phyloP scores from a whole-genome alignment of 2,797 vertebrate genomes.

The Centroberyx gerrardi region DNA sequence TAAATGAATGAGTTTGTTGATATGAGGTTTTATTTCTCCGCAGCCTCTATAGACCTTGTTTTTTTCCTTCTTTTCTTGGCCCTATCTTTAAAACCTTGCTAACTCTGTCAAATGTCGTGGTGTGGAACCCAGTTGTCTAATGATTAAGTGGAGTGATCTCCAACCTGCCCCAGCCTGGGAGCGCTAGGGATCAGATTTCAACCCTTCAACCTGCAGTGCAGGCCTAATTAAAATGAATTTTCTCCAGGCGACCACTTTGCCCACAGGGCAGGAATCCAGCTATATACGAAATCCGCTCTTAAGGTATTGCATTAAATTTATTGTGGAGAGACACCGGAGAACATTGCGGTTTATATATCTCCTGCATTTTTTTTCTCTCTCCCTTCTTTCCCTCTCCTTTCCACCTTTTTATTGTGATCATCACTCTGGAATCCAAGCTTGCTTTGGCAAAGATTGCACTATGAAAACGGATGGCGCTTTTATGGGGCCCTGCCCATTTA shows the following conservation, averaged over 20 bases:
- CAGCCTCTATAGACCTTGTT: conserved; percentile 52
- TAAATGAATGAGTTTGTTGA: conserved; percentile 80
- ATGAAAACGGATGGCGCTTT: conserved; percentile 82
- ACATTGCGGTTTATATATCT: conserved; percentile 84
- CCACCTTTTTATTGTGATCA: conserved; percentile 85
- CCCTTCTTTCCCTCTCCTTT: conserved; percentile 68
- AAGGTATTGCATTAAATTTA: conserved; percentile 86
- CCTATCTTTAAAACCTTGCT: conserved; percentile 71
- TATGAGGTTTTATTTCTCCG: conserved; percentile 74
- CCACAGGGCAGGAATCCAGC: conserved; percentile 82
- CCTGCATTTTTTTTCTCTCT: conserved; percentile 54
- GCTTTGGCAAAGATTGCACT: conserved; percentile 83
- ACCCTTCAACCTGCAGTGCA: conserved; percentile 84
- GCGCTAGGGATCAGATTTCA: conserved; percentile 83
- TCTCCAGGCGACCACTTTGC: conserved; percentile 85
- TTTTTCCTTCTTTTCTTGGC: conserved; percentile 43
- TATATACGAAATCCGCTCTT: conserved; percentile 80
- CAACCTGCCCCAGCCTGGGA: conserved; percentile 84
- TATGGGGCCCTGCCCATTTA: conserved; percentile 80
- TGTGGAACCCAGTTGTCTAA: conserved; percentile 85
- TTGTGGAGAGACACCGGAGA: conserved; percentile 81
- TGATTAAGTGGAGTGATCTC: conserved; percentile 88
- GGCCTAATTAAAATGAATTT: conserved; percentile 89
- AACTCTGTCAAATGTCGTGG: conserved; percentile 81
- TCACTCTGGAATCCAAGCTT: conserved; percentile 83